Evolutionary conservation across 2,888 invertebrate species (phyloP), one percentile per base, ranked within the genome.

Genomic region (Deladenus siricidicola): DNA sequence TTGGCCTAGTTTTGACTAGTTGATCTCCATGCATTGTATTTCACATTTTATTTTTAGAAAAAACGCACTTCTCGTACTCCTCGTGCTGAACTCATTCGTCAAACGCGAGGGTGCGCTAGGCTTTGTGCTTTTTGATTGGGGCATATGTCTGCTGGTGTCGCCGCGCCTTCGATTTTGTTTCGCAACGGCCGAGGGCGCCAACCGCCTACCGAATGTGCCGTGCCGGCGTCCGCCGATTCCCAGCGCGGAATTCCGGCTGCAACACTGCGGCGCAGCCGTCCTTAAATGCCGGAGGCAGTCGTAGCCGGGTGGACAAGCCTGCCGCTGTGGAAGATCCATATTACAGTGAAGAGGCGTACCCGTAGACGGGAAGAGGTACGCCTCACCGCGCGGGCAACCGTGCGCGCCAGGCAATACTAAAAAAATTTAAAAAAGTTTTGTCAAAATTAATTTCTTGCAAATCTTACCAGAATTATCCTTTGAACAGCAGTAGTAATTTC

Each of bases 301-400:
- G 64, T 72, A 76, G 34, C 74, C 73, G 19, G 67, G 50, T 8
- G 76, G 76, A 53, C 76, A 76, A 14, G 71, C 68, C 62, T 75
- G 70, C 14, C 21, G 24, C n/a, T 4, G 14, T n/a, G 63, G 49
- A 19, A 69, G 67, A 23, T 48, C 64, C 49, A 63, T 43, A 29
- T 69, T 67, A 66, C 76, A 76, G 34, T 77, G 76, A 1, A 76
- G 76, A 44, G 76, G 76, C 4, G 73, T 73, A 56, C 75, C 76
- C 6, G 75, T 76, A 6, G 76, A 73, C 24, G 76, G 76, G 70
- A 76, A 76, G 8, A 76, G 66, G 10, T 77, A 70, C 6, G 76
- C 74, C 21, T 60, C 62, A 28, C 76, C 75, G 2, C 64, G 60
- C 2, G 76, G 71, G 53, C 76, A 76, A 3, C 76, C 76, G 43